A percentile compares a stretch with the other conserved stretches of the same genome.
Conservation (phyloP, 2,888 invertebrate species). For the Dyspetes luteomarginatus region DNA sequence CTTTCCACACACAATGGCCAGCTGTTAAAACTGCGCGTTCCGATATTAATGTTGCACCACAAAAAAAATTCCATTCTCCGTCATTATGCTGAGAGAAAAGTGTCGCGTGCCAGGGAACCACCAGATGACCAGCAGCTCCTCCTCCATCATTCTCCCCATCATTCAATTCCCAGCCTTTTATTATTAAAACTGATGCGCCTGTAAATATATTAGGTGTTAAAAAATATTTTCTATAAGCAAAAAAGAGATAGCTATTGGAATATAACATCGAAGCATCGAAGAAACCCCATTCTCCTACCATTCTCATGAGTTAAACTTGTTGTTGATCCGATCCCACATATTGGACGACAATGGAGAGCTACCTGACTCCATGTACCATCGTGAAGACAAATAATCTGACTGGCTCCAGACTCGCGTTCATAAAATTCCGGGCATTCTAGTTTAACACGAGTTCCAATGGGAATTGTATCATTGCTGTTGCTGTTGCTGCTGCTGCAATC, state of each 20-base stretch:
- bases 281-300: too few species aligned
- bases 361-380: slow-evolving; percentile 83
- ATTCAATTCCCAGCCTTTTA: slow-evolving; percentile 81
- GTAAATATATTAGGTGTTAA: background rate
- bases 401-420: slow-evolving; percentile 73
- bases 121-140: too few species aligned
- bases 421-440: slow-evolving; percentile 81
- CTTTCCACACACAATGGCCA: slow-evolving; percentile 83
- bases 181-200: slow-evolving; percentile 77
- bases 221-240: background rate
- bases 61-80: slow-evolving; percentile 84
- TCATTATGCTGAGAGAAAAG: slow-evolving; percentile 84
- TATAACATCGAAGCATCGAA: too few species aligned
- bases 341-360: slow-evolving; percentile 80
- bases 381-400: slow-evolving; percentile 78
- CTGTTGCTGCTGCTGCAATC: too few species aligned
- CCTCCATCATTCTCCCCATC: slow-evolving; percentile 78
- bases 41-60: slow-evolving; percentile 85
- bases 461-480: slow-evolving; percentile 74
- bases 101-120: slow-evolving; percentile 86
- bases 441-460: slow-evolving; percentile 78
- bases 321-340: slow-evolving; percentile 73
- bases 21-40: slow-evolving; percentile 83
- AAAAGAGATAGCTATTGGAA: too few species aligned
- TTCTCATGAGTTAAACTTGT: too few species aligned